Evolutionary conservation across 2,888 invertebrate species (phyloP), one percentile per base, ranked within the genome.

Genomic region (Cremastinae sp.): DNA sequence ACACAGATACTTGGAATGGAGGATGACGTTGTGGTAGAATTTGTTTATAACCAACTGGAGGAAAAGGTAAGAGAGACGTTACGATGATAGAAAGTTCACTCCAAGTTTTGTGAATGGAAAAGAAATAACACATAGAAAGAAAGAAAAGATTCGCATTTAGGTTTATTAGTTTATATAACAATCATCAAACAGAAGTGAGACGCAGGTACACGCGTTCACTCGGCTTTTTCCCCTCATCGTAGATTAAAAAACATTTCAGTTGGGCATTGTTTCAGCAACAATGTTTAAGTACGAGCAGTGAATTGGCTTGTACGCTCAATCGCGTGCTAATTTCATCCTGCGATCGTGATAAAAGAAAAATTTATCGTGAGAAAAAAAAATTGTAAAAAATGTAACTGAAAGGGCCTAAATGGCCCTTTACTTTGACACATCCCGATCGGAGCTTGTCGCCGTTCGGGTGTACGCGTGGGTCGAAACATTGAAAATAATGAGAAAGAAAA

Each of bases 21-120:
- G 91, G 99, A 99, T 90, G 99, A 99, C 90, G 99, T 99, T 45
- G 96, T 99, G 81, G 96, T 98, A 80, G 98, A 99, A 90, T 99
- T 98, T 93, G 98, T 99, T 82, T 97, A 98, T 91, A 98, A 98
- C 91, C 99, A 99, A 90, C 92, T 99, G 71, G 99, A 99, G 90
- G 95, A 97, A 89, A 96, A 96, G 94, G 96, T 96, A 93, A 88
- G 86, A 81, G 81, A 76, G 76, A 47, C 68, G 73, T 56, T 66
- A 41, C 43, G 47, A 20, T 35, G 41, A 55, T 22, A 9, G 59
- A 69, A 59, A 14, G 65, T 43, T 69, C 72, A 56, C 59, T 66
- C 58, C 47, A 47, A 76, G 53, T 72, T 75, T 69, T 75, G 53
- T 41, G 91, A 81, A 79, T 71, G 74, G 28, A 37, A 53, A 43